Evolutionary conservation across 2,888 invertebrate species (phyloP), one percentile per base, ranked within the genome.

Genomic region (Metallyticus violacea): DNA sequence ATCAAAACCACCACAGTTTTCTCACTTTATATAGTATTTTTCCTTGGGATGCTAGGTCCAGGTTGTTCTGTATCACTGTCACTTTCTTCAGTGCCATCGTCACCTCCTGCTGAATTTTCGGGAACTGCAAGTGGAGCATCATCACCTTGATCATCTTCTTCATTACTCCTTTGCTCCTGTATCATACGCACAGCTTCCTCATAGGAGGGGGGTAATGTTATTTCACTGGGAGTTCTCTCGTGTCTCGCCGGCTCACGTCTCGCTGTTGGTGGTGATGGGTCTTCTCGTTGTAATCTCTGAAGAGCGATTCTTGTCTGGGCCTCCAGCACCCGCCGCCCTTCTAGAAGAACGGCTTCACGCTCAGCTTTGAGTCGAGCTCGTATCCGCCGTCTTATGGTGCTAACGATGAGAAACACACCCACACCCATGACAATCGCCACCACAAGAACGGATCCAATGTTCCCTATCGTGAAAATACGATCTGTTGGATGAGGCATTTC

Each of bases 181-280:
- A 77, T 26, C 83, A 83, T 77, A 7, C 77, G 85, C 26, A 87
- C 29, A 0, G 86, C 87, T 26, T 87, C 87, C n/a, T 87, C 87
- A 27, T 87, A 87, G 9, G 86, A 86, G 0, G 87, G 87, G 9
- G 87, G 87, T 26, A 86, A 85, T 15, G 86, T 86, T 7, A 81
- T n/a, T 3, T 30, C 80, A 25, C 84, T 79, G 7, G 79, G 78
- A 6, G 30, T n/a, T 2, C 81, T 29, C n/a, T 30, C 30, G 1
- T 77, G 30, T 7, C 28, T 77, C 1, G 26, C 15, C 15, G 82
- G 26, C 28, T 27, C 77, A 26, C 27, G 82, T 22, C 27, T 40
- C 15, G 28, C 22, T 28, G 77, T n/a, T 26, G 76, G 77, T 25
- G 77, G 27, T 6, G 30, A 30, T 1, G 27, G 77, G 9, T 9